Evolutionary conservation across 2,797 vertebrate species (phyloP).

Genomic region (Hippoglossus hippoglossus): DNA sequence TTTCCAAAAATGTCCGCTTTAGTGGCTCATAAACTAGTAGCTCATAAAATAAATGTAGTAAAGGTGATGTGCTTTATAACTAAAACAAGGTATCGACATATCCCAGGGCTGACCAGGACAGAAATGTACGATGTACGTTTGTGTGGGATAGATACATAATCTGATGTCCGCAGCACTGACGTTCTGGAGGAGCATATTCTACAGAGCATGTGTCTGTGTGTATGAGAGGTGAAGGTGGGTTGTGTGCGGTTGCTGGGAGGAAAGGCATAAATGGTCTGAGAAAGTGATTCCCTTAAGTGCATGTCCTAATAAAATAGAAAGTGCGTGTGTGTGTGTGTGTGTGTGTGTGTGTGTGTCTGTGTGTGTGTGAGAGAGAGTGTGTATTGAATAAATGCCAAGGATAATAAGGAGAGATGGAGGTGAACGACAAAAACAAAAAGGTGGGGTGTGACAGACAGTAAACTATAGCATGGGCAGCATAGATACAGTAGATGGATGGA

Average conservation of each 20-base stretch:
- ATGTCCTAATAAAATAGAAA: conserved; percentile 67
- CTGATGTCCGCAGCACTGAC: neutral
- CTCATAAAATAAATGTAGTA: too few relatives aligned
- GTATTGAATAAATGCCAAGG: conserved; percentile 12
- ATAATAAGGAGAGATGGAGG: conserved; percentile 15
- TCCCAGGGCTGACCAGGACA: too few relatives aligned
- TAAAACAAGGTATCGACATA: too few relatives aligned
- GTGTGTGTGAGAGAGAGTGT: conserved; percentile 1
- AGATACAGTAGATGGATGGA: neutral
- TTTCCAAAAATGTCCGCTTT: too few relatives aligned
- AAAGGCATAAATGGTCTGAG: conserved; percentile 7
- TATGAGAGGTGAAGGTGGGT: neutral
- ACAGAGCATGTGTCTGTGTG: neutral
- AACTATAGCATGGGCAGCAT: neutral
- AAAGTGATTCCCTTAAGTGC: conserved; percentile 62
- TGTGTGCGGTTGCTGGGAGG: neutral
- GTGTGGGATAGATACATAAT: neutral
- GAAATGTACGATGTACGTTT: too few relatives aligned
- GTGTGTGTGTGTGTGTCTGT: neutral
- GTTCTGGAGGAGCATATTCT: neutral
- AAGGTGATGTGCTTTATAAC: neutral
- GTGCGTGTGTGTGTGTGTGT: conserved; percentile 61
- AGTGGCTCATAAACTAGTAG: too few relatives aligned
- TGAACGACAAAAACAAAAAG: neutral
- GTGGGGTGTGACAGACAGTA: neutral